These are phyloP conservation scores for Poeciliopsis presidionis DNA, from an alignment of 2,797 vertebrate species.

Conservation along the genomic window DNA sequence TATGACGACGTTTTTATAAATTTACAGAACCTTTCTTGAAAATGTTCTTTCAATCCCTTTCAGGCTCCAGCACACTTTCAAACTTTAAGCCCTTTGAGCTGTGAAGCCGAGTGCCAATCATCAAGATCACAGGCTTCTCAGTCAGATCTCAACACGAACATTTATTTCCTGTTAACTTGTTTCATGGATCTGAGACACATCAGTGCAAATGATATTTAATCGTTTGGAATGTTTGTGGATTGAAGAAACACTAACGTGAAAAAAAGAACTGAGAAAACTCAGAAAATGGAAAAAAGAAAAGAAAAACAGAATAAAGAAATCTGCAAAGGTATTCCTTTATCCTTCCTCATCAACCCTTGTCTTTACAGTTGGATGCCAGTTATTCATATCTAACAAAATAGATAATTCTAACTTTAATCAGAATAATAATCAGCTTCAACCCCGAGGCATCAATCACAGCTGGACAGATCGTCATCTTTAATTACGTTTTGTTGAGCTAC, in stretches of 20 bases:
- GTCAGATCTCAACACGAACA: background rate
- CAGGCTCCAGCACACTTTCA: background rate
- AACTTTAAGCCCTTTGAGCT: background rate
- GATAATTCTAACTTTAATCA: conserved; percentile 25
- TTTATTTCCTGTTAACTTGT: background rate
- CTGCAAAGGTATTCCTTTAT: background rate
- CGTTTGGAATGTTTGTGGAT: background rate
- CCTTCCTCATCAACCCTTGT: background rate
- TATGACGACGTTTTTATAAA: background rate
- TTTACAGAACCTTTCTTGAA: background rate
- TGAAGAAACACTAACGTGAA: background rate
- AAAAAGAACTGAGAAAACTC: background rate
- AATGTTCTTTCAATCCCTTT: background rate
- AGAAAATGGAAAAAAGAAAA: background rate
- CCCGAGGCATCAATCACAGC: conserved; percentile 22
- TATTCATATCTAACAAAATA: conserved; percentile 5
- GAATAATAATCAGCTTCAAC: conserved; percentile 16
- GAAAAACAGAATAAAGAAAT: background rate
- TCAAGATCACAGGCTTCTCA: background rate
- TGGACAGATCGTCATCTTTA: conserved; percentile 37
- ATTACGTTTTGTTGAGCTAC: conserved; percentile 35
- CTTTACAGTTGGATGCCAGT: conserved; percentile 2
- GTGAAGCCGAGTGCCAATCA: background rate
- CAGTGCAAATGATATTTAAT: background rate
- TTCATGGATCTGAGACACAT: background rate